These are phyloP conservation scores for Brachionus paranguensis DNA, from an alignment of 1,140 invertebrate species.

Conservation along the genomic window DNA sequence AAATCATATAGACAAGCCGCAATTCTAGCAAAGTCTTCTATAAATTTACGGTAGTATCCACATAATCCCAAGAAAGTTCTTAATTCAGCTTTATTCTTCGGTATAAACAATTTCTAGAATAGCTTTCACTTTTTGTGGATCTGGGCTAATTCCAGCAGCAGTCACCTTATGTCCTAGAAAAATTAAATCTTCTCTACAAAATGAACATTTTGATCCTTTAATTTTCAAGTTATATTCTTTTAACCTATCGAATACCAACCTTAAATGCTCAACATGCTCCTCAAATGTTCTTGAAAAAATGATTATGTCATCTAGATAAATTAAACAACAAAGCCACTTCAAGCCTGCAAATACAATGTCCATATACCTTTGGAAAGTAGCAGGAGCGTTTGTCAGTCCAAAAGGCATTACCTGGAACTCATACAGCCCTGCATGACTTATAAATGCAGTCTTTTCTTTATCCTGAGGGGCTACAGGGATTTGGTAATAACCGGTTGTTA, in stretches of 20 bases:
- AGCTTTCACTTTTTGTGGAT: too few species aligned
- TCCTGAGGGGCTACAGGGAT: too few species aligned
- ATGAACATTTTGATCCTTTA: too few species aligned
- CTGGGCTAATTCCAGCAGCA: constrained; percentile 30
- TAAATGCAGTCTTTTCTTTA: too few species aligned
- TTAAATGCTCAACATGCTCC: neutral
- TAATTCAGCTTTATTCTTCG: neutral
- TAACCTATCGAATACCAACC: neutral
- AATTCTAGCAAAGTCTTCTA: constrained; percentile 40
- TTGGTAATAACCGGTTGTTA: too few species aligned
- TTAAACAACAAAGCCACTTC: neutral
- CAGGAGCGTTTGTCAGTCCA: constrained; percentile 51
- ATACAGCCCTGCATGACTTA: neutral
- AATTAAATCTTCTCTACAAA: constrained; percentile 42
- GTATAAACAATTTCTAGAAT: neutral
- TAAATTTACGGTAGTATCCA: constrained; percentile 44
- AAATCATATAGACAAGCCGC: constrained; percentile 42
- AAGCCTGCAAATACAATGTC: constrained; percentile 41
- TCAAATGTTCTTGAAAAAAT: too few species aligned
- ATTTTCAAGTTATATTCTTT: constrained; percentile 47
- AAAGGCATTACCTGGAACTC: neutral
- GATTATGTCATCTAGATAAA: neutral
- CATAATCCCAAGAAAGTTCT: neutral
- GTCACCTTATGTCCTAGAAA: constrained; percentile 50
- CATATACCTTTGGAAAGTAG: constrained; percentile 49